phyloP scores from a whole-genome alignment of 2,888 invertebrate genomes.

The Sicus ferrugineus region DNA sequence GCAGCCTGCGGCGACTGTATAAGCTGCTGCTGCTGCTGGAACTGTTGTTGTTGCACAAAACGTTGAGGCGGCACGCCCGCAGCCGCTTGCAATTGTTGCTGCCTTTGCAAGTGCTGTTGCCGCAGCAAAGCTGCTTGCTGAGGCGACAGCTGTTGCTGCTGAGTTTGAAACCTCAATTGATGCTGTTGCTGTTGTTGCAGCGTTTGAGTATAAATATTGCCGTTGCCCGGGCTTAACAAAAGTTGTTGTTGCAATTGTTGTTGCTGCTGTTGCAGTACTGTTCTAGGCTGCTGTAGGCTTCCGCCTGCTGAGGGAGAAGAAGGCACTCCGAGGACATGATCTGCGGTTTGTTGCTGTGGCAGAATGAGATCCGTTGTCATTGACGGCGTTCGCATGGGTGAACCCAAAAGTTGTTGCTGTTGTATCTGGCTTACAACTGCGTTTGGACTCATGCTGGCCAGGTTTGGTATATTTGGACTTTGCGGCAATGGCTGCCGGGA shows the following conservation, averaged over 20 bases:
- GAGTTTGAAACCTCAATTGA: slow-evolving; percentile 40
- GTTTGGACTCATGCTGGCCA: slow-evolving; percentile 48
- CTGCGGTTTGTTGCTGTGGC: slow-evolving; percentile 41
- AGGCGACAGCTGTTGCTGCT: slow-evolving; percentile 52
- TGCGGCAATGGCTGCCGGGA: slow-evolving; percentile 42
- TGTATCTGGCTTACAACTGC: slow-evolving; percentile 37
- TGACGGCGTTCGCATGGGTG: slow-evolving; percentile 55
- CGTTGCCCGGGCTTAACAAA: slow-evolving; percentile 53
- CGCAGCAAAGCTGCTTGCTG: slow-evolving; percentile 45
- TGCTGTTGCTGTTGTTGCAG: slow-evolving; percentile 43
- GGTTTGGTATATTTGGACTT: slow-evolving; percentile 27
- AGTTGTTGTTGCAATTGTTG: slow-evolving; percentile 50
- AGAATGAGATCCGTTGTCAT: slow-evolving; percentile 51
- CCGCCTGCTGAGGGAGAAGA: slow-evolving; percentile 53
- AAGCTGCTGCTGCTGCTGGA: slow-evolving; percentile 33
- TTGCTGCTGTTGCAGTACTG: slow-evolving; percentile 48
- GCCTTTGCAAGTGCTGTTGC: slow-evolving; percentile 47
- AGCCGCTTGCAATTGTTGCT: slow-evolving; percentile 42
- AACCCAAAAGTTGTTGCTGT: slow-evolving; percentile 47
- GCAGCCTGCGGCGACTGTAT: slow-evolving; percentile 37
- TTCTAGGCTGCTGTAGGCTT: slow-evolving; percentile 45
- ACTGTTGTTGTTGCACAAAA: slow-evolving; percentile 38
- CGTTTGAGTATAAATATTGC: slow-evolving; percentile 48
- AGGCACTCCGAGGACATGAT: slow-evolving; percentile 51
- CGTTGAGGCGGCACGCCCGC: slow-evolving; percentile 32